These are phyloP conservation scores for Myopa testacea DNA, from an alignment of 2,888 invertebrate genomes.

Conservation along the genomic window DNA sequence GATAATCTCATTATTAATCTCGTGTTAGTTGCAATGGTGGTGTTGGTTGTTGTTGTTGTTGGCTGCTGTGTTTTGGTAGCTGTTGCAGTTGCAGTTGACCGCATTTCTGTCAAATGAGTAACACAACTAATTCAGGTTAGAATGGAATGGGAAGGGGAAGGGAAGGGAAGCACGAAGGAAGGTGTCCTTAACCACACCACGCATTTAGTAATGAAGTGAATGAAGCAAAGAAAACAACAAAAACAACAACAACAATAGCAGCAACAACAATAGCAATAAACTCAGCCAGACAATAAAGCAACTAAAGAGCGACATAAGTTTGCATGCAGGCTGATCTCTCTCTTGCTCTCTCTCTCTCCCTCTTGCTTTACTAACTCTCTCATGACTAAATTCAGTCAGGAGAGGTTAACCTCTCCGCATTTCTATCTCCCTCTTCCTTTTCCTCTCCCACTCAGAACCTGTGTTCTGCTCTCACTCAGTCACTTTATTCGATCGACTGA, in stretches of 20 bases:
- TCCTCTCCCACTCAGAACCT: not conserved
- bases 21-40: not conserved
- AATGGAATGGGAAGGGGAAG: too few species aligned
- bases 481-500: too few species aligned
- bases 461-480: not conserved
- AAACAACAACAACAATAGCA: not conserved
- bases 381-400: too few species aligned
- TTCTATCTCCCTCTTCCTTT: not conserved
- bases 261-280: not conserved
- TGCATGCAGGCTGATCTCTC: not conserved
- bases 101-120: constrained; percentile 19
- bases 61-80: not conserved
- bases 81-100: constrained; percentile 10
- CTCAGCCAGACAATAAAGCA: not conserved
- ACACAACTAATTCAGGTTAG: not conserved
- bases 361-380: not conserved
- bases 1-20: not conserved
- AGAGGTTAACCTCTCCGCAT: too few species aligned
- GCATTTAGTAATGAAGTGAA: too few species aligned
- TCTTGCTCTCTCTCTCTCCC: not conserved
- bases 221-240: not conserved
- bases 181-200: too few species aligned
- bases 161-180: too few species aligned
- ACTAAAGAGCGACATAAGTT: not conserved
- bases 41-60: too few species aligned